phyloP scores from a whole-genome alignment of 2,797 vertebrate genomes.

The Gouania willdenowi region DNA sequence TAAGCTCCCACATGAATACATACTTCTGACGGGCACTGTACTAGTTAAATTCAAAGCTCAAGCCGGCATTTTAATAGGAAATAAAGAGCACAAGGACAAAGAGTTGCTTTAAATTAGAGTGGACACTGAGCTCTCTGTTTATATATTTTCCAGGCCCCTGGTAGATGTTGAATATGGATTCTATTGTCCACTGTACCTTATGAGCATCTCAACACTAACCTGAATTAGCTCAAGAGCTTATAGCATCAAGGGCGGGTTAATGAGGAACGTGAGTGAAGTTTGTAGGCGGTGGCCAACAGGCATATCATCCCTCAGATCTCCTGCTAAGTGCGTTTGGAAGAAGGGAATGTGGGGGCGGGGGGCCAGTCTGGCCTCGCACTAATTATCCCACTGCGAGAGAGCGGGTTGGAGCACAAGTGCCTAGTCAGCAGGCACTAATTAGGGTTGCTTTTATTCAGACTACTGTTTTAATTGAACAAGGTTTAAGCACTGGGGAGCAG shows the following conservation, averaged over 20 bases:
- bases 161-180: constrained; percentile 35
- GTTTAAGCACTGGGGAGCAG: constrained; percentile 54
- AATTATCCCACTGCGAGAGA: constrained; percentile 67
- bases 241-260: constrained; percentile 64
- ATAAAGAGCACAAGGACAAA: constrained; percentile 11
- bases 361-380: constrained; percentile 56
- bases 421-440: constrained; percentile 73
- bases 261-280: constrained; percentile 57
- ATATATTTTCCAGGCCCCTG: constrained; percentile 21
- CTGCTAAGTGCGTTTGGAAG: constrained; percentile 50
- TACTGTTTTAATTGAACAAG: constrained; percentile 68
- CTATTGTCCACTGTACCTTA: constrained; percentile 41
- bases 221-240: constrained; percentile 49
- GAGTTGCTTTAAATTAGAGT: no score
- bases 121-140: constrained; percentile 34
- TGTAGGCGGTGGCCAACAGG: constrained; percentile 47
- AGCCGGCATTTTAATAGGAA: no score
- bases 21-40: no score
- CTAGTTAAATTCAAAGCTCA: no score
- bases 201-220: constrained; percentile 62
- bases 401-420: constrained; percentile 64
- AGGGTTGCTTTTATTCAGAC: constrained; percentile 68
- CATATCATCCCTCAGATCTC: constrained; percentile 62
- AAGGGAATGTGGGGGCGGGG: constrained; percentile 37
- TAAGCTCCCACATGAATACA: no score